Conservation (phyloP, 2,113 vertebrate genomes). For the Marcusenius ussheri region DNA sequence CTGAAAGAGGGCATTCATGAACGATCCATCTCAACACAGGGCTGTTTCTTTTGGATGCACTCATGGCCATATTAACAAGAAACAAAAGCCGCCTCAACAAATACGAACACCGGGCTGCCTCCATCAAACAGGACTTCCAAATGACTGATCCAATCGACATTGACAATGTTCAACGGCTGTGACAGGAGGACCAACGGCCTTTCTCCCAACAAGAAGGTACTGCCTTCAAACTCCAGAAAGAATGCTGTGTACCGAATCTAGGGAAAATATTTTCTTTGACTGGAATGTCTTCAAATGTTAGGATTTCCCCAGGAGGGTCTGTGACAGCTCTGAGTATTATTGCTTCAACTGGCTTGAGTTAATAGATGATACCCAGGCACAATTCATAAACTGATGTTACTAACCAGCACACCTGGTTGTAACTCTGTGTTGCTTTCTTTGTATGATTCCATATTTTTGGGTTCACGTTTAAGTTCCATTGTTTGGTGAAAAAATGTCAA, state of each 20-base stretch:
- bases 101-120: not conserved
- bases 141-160: too few species aligned
- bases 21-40: not conserved
- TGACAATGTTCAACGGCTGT: not conserved
- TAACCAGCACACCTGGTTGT: not conserved
- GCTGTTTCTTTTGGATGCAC: not conserved
- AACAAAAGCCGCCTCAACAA: not conserved
- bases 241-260: not conserved
- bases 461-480: not conserved
- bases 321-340: not conserved
- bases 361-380: not conserved
- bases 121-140: not conserved
- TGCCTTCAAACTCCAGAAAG: not conserved
- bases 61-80: not conserved
- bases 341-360: not conserved
- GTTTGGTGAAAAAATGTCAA: not conserved
- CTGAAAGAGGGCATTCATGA: not conserved
- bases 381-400: not conserved
- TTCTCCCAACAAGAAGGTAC: not conserved
- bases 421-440: not conserved
- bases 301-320: not conserved
- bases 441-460: not conserved
- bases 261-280: not conserved
- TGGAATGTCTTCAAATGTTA: not conserved
- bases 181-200: not conserved